These are phyloP conservation scores for Chromobotia macracanthus DNA, from an alignment of 2,797 vertebrate species.

Conservation along the genomic window DNA sequence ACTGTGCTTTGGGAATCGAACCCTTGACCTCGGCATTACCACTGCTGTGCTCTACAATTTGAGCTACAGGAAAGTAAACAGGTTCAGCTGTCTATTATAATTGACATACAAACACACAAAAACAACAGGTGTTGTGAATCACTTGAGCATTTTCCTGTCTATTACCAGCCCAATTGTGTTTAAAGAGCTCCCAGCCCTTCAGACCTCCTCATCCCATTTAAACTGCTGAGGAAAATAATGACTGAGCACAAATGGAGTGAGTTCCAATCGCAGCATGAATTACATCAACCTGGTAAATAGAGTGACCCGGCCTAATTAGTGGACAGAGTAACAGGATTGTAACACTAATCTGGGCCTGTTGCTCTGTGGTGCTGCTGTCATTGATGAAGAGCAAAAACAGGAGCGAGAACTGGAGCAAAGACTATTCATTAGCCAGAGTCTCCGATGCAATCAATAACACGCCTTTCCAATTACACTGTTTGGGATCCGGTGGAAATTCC, in stretches of 20 bases:
- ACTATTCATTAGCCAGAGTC: slow-evolving; percentile 61
- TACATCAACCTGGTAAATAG: slow-evolving; percentile 42
- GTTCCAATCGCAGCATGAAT: slow-evolving; percentile 23
- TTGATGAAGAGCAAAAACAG: slow-evolving; percentile 38
- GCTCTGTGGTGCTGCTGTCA: slow-evolving; percentile 35
- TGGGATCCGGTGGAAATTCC: slow-evolving; percentile 53
- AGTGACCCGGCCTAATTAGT: slow-evolving; percentile 30
- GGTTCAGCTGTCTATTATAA: slow-evolving; percentile 15
- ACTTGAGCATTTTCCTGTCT: slow-evolving; percentile 27
- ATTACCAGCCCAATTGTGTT: slow-evolving; percentile 47
- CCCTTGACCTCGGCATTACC: too few relatives aligned
- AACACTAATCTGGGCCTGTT: slow-evolving; percentile 37
- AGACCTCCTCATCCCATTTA: slow-evolving; percentile 30
- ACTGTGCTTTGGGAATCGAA: not conserved
- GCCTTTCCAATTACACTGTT: slow-evolving; percentile 58
- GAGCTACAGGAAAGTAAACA: not conserved
- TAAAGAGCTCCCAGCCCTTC: slow-evolving; percentile 17
- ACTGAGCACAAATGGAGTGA: slow-evolving; percentile 37
- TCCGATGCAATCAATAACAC: slow-evolving; percentile 62
- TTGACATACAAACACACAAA: slow-evolving; percentile 9
- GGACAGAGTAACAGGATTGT: slow-evolving; percentile 29
- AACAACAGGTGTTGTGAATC: slow-evolving; percentile 16
- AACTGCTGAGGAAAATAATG: slow-evolving; percentile 39
- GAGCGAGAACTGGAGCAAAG: slow-evolving; percentile 39
- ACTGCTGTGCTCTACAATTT: not conserved